Evolutionary conservation across 2,888 invertebrate genomes (phyloP).

Genomic region (Sphecodes monilicornis): DNA sequence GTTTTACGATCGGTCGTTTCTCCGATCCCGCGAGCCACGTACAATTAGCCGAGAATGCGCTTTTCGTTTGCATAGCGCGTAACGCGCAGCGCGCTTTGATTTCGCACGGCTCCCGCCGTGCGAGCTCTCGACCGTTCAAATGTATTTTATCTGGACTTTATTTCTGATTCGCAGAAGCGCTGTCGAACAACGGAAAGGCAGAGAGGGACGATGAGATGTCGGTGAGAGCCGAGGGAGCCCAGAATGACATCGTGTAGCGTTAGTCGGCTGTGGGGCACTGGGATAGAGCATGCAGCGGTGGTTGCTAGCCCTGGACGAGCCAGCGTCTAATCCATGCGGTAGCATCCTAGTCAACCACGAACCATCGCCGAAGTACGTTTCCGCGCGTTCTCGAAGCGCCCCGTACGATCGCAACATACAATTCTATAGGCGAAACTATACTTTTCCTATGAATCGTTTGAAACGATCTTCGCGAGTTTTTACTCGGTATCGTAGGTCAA

Average conservation of each 20-base stretch:
- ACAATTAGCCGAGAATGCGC: neutral
- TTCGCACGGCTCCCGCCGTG: too few species aligned
- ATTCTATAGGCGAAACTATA: neutral
- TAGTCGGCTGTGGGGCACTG: slow-evolving; percentile 37
- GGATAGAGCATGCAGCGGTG: slow-evolving; percentile 76
- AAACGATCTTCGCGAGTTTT: neutral
- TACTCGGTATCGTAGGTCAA: too few species aligned
- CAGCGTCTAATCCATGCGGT: slow-evolving; percentile 77
- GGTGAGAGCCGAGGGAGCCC: slow-evolving; percentile 34
- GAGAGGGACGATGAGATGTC: slow-evolving; percentile 39
- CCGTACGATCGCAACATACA: neutral
- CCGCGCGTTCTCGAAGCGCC: neutral
- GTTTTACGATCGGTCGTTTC: neutral
- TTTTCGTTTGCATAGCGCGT: neutral
- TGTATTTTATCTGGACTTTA: neutral
- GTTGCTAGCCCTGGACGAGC: slow-evolving; percentile 77
- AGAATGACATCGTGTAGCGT: slow-evolving; percentile 45
- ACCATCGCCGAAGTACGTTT: slow-evolving; percentile 65
- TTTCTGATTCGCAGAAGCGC: slow-evolving; percentile 4
- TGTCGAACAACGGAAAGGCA: slow-evolving; percentile 2
- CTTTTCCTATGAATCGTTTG: neutral
- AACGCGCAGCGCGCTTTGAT: too few species aligned
- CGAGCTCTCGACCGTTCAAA: neutral
- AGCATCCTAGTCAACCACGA: slow-evolving; percentile 59
- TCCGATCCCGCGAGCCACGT: neutral